Evolutionary conservation across 1,140 invertebrate species (phyloP).

Genomic region (Bombus impatiens): DNA sequence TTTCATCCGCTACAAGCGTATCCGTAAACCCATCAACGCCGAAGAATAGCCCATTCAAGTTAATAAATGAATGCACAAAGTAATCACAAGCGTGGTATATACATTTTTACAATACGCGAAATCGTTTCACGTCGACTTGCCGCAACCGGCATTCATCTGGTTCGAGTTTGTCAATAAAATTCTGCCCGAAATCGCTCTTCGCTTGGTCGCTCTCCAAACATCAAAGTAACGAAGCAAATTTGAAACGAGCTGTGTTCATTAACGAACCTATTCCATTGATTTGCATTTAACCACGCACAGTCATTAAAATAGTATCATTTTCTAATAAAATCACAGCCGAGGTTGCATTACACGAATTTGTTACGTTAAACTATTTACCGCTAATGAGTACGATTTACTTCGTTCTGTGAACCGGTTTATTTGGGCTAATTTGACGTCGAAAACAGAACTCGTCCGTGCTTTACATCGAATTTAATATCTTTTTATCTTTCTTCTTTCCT

Average conservation of each 20-base stretch:
- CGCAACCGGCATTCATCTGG: not conserved
- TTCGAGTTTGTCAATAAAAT: not conserved
- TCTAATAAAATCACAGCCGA: not conserved
- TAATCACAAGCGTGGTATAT: not conserved
- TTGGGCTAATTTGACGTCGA: no score
- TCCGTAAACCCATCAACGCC: not conserved
- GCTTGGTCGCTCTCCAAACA: not conserved
- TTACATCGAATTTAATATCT: no score
- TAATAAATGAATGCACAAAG: not conserved
- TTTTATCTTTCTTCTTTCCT: no score
- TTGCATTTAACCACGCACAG: not conserved
- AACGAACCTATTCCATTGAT: not conserved
- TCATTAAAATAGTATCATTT: slow-evolving; percentile 4
- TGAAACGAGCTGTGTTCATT: slow-evolving; percentile 18
- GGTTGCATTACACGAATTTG: not conserved
- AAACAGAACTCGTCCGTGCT: no score
- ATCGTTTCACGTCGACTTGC: slow-evolving; percentile 5
- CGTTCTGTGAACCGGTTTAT: no score
- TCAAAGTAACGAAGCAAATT: slow-evolving; percentile 15
- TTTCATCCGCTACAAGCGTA: not conserved
- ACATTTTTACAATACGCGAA: not conserved
- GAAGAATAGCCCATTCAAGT: not conserved
- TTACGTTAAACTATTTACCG: not conserved
- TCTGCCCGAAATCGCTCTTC: not conserved
- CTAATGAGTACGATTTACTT: no score